Evolutionary conservation across 30 jellyfish, hydroid and myxozoan species (phyloP), one percentile per base, ranked within the genome.

Genomic region (Nemopilema nomurai): DNA sequence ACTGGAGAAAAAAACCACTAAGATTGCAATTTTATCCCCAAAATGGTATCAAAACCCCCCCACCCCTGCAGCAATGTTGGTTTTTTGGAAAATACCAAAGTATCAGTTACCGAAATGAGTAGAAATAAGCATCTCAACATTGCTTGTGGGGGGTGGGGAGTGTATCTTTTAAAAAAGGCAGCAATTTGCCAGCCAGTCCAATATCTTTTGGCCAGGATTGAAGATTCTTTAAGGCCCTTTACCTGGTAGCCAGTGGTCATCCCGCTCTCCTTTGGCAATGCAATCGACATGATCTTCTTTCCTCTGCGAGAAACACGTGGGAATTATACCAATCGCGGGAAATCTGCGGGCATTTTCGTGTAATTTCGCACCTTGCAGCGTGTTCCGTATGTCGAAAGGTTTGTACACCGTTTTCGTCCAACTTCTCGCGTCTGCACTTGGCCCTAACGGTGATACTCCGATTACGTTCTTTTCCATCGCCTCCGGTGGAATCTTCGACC

Each of bases 231-330:
- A 41, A 18, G 17, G 18, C 6, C 3, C 6, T 4, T 24, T 84
- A 84, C 93, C 93, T 74, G 93, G 93, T 21, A 84, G 78, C 93
- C 87, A 74, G 33, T 74, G 93, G 24, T 84, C 93, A 9, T 69
- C 85, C 26, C 21, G 73, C 20, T 80, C 62, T 23, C 49, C 69
- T 8, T 16, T 8, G 29, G 29, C 79, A 51, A 63, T 18, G 31
- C 7, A 41, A 0, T 20, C 69, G 23, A 9, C 19, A 0, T 68
- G 77, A 16, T 20, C 64, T 20, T 33, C 21, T 18, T 70, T 70
- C 76, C 25, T 53, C 53, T 28, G 41, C 28, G 29, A 26, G 71
- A 71, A 69, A 76, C 86, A 83, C 21, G 24, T 23, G 0, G 93
- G 93, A 20, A 84, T 81, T 21, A 84, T 84, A 1, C 93, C 86